Evolutionary conservation across 2,888 invertebrate genomes (phyloP).

Genomic region (Nephrotoma flavescens): DNA sequence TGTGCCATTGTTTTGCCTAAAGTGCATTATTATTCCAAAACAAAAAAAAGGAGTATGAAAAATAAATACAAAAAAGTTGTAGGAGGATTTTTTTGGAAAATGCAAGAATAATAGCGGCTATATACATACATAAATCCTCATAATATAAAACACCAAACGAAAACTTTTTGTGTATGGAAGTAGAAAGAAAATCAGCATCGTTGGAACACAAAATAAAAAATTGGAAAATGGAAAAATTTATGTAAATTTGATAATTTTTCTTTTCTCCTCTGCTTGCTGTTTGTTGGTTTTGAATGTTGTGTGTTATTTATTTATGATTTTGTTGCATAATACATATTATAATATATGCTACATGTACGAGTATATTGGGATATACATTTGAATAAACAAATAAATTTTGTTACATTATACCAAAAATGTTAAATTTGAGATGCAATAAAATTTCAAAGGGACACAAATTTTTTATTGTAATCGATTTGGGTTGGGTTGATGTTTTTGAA

Average conservation of each 20-base stretch:
- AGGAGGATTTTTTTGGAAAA: background rate
- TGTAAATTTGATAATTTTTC: background rate
- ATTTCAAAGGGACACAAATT: background rate
- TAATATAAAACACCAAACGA: background rate
- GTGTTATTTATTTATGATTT: background rate
- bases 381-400: background rate
- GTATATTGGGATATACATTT: background rate
- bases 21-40: background rate
- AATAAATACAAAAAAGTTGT: background rate
- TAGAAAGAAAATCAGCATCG: background rate
- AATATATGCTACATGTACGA: background rate
- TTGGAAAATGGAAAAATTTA: background rate
- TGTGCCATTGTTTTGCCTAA: background rate
- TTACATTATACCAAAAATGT: background rate
- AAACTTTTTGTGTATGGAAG: background rate
- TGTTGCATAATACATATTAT: background rate
- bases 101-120: background rate
- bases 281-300: background rate
- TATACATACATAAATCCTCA: background rate
- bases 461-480: background rate
- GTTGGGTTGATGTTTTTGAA: background rate
- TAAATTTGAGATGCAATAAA: background rate
- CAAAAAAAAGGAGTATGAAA: background rate
- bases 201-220: background rate
- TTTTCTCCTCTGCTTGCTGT: background rate